Evolutionary conservation across 1,140 invertebrate species (phyloP), one percentile per base, ranked within the genome.

Genomic region (Sinonovacula constricta): DNA sequence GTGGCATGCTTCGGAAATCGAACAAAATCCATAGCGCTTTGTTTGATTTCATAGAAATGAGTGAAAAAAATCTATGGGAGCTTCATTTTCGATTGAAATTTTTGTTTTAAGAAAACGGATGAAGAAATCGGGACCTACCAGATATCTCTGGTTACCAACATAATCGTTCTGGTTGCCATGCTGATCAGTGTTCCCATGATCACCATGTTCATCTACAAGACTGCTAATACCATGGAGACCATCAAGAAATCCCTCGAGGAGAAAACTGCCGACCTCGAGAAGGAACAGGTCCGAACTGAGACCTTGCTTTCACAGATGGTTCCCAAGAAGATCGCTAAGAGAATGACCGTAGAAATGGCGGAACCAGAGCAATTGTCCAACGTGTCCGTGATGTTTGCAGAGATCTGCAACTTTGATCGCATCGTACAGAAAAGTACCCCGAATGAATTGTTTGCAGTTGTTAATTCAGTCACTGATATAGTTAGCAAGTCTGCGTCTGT

Each of bases 361-460:
- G 57, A 72, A 33, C 59, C 70, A 15, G 70, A 72, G 49, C 4
- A 31, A 3, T 72, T 72, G 15, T 10, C 57, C 28, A 26, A 51
- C 15, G 70, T 72, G 1, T 62, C 70, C 24, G 70, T 72, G n/a
- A 72, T 72, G 70, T 51, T 49, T 62, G 59, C 39, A 3, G 70
- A 72, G 1, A 51, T 72, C 7, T n/a, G 70, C 28, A 63, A 72
- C 39, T 63, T 72, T 49, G 33, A 62, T 31, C 28, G 30, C 12
- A 51, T 72, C 34, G 51, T 72, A 3, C 22, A 45, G 14, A 51
- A 33, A n/a, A 62, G 36, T n/a, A 62, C 70, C 15, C 70, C 70
- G 15, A n/a, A 22, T 18, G 56, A 72, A 33, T 24, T 62, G 22
- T 63, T 72, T 14, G 39, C 30, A 33, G 12, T 72, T 33, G 15